Evolutionary conservation across 2,113 vertebrate genomes (phyloP), one percentile per base, ranked within the genome.

Genomic region (Phyllopteryx taeniolatus): DNA sequence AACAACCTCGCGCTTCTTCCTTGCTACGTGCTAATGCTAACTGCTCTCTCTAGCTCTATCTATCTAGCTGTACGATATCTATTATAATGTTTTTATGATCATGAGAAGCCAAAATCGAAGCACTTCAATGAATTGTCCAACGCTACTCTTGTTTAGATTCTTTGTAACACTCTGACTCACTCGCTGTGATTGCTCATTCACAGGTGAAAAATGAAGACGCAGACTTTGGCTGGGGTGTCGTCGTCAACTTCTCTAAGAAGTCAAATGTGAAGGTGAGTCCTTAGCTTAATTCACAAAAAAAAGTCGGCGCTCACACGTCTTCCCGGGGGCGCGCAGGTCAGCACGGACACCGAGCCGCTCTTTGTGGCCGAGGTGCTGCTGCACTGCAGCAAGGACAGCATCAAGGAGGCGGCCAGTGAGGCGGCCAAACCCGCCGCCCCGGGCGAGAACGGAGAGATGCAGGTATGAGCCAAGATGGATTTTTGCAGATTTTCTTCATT

Each of bases 221-320:
- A 65, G 96, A 99, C 90, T 99, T 98, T 67, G 98, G 97, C 82
- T 99, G 98, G 98, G 98, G 98, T 35, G 94, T 96, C 7, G 94
- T 99, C 2, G 94, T 99, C n/a, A 99, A 99, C 91, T 99, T 99
- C 81, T 95, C 94, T 49, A 98, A 96, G 89, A 99, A 99, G 75
- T 85, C 96, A 0, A 98, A 98, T 35, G 94, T 95, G 63, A 99
- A 99, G 94, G 98, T 99, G 90, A 51, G 72, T 70, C 15, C 0
- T 4, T 65, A 13, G 44, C 35, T 4, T 4, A 1, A 3, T 13
- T 64, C 19, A 12, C 10, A 47, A 47, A 47, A 5, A 61, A 56
- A 57, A 31, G 27, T 2, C 0, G 3, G 33, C 69, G 67, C 47
- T 81, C 13, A 75, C 4, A 6, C 5, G 0, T 5, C 35, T 42